phyloP scores from a whole-genome alignment of 2,113 vertebrate genomes.

The Maccullochella peelii region DNA sequence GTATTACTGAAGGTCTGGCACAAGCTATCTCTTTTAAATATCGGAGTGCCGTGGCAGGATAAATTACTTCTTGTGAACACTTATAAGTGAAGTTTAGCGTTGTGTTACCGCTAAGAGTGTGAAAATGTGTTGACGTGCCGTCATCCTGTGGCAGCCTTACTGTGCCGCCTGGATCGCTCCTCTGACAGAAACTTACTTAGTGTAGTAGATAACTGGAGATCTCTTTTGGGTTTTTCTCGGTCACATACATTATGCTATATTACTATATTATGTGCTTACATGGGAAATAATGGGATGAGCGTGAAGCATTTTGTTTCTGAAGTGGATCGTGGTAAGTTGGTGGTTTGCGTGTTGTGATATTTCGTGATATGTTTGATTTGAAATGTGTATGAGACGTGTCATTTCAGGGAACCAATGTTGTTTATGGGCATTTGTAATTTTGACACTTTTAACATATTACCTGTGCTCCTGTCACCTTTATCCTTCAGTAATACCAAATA shows the following conservation, averaged over 20 bases:
- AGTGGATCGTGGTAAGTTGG: not conserved
- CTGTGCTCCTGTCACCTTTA: not conserved
- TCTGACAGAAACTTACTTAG: slow-evolving; percentile 5
- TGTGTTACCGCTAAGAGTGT: not conserved
- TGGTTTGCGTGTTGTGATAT: slow-evolving; percentile 39
- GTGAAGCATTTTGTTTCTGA: slow-evolving; percentile 5
- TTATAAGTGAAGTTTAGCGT: not conserved
- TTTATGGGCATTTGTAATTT: slow-evolving; percentile 55
- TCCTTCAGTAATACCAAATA: slow-evolving; percentile 49
- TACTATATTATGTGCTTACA: slow-evolving; percentile 5
- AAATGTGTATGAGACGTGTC: slow-evolving; percentile 21
- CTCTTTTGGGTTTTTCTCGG: not conserved
- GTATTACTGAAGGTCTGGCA: not conserved
- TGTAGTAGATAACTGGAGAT: slow-evolving; percentile 62
- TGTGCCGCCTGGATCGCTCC: not conserved
- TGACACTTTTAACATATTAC: slow-evolving; percentile 25
- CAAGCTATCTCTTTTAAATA: not conserved
- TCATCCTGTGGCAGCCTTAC: not conserved
- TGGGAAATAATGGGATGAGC: slow-evolving; percentile 14
- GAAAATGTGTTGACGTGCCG: not conserved
- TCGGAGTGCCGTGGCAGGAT: too few species aligned
- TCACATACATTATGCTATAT: not conserved
- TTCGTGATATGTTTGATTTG: slow-evolving; percentile 32
- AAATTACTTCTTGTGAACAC: not conserved
- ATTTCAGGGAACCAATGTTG: slow-evolving; percentile 60